Conservation (phyloP, 2,888 invertebrate genomes). For the Tridacna crocea region DNA sequence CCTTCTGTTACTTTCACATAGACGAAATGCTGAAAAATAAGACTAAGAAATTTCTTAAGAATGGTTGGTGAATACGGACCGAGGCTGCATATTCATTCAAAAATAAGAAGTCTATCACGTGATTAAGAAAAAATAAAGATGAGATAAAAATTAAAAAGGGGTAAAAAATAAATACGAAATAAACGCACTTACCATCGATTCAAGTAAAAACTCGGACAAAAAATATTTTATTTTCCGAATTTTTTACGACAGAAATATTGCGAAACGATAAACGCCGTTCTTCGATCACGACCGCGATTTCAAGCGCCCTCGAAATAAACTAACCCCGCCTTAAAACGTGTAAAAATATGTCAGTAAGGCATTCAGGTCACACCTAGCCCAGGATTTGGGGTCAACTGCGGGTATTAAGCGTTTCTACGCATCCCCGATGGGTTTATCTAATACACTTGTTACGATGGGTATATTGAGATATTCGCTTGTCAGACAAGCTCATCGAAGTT, state of each 20-base stretch:
- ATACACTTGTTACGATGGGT: not conserved
- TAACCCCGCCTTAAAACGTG: not conserved
- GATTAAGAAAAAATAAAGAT: too few species aligned
- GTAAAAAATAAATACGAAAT: too few species aligned
- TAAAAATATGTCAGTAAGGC: slow-evolving; percentile 1
- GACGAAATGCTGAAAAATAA: too few species aligned
- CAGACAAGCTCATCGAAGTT: too few species aligned
- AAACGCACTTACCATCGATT: too few species aligned
- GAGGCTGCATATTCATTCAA: not conserved
- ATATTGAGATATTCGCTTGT: too few species aligned
- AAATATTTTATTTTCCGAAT: too few species aligned
- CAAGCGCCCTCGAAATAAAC: not conserved
- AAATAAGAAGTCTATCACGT: too few species aligned
- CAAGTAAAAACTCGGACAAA: not conserved
- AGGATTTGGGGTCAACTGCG: not conserved
- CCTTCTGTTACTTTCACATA: too few species aligned
- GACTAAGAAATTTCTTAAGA: too few species aligned
- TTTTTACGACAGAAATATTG: not conserved
- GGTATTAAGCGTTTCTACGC: not conserved
- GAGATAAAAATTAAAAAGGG: too few species aligned
- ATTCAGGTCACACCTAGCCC: not conserved
- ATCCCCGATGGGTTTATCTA: not conserved
- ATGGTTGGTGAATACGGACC: too few species aligned
- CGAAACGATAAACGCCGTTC: not conserved
- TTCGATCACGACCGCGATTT: not conserved